phyloP scores from a whole-genome alignment of 2,888 invertebrate species.

The Strigamia crassipes region DNA sequence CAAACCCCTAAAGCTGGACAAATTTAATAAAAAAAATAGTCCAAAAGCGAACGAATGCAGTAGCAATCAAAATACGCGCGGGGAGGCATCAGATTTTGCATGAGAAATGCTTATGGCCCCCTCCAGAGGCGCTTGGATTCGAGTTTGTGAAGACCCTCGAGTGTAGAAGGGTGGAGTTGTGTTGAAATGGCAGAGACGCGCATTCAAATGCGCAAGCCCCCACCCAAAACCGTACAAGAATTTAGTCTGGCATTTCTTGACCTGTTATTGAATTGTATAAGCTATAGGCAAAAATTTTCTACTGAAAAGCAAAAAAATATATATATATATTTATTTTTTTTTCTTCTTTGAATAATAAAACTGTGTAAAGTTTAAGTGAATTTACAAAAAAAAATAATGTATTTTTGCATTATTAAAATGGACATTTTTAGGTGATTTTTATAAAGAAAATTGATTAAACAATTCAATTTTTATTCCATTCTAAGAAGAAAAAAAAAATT shows the following conservation, averaged over 20 bases:
- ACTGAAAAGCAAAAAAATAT: too few species aligned
- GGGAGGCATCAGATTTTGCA: conserved; percentile 26
- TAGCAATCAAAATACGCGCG: conserved; percentile 30
- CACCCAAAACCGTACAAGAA: conserved; percentile 4
- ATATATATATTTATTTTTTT: too few species aligned
- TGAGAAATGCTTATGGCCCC: conserved; percentile 17
- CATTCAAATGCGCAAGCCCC: conserved; percentile 6
- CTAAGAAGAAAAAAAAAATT: background rate
- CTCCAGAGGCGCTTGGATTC: conserved; percentile 20
- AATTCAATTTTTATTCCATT: background rate
- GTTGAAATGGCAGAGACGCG: conserved; percentile 18
- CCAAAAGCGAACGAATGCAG: conserved; percentile 22
- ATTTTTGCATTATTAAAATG: background rate
- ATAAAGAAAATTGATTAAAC: background rate
- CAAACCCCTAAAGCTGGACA: conserved; percentile 29
- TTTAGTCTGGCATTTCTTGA: conserved; percentile 23
- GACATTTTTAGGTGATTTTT: background rate
- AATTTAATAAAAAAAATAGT: conserved; percentile 26
- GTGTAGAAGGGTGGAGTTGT: conserved; percentile 7
- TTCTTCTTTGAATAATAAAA: too few species aligned
- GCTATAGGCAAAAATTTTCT: background rate
- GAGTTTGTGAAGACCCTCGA: conserved; percentile 25
- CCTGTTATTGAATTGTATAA: conserved; percentile 10
- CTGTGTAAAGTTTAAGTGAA: too few species aligned
- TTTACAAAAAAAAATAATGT: too few species aligned